A percentile compares a stretch with the other conserved stretches of the same genome.
Conservation (phyloP, 2,113 vertebrate species). For the Copsychus sechellarum region DNA sequence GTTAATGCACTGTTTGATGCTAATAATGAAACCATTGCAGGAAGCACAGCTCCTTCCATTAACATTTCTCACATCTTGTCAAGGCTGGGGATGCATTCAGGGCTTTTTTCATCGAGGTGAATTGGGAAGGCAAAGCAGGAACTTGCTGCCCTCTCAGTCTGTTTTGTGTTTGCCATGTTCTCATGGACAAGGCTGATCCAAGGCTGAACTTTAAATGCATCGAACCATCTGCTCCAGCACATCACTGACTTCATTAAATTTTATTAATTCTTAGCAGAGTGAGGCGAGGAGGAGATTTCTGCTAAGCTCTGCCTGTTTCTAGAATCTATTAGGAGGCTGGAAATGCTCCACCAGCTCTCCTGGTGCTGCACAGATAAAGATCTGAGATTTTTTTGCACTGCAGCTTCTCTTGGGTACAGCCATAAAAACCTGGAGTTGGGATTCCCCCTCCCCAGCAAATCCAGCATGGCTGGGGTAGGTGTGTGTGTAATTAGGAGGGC, state of each 20-base stretch:
- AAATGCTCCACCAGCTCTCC: background rate
- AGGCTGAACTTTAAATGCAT: background rate
- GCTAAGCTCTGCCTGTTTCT: background rate
- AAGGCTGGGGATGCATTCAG: background rate
- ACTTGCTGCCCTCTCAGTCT: background rate
- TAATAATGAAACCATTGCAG: conserved; percentile 30
- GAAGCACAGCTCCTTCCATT: background rate
- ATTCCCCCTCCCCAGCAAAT: background rate
- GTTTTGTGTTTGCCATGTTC: background rate
- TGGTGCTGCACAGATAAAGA: background rate
- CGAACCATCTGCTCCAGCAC: background rate
- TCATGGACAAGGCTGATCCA: background rate
- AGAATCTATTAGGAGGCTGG: background rate
- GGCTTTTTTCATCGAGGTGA: background rate
- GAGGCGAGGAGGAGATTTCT: background rate
- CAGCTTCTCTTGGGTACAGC: background rate
- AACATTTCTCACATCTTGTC: background rate
- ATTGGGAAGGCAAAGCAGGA: background rate
- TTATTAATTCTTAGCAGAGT: background rate
- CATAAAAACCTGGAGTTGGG: background rate
- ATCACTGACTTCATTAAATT: background rate
- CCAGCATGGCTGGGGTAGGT: rapidly evolving
- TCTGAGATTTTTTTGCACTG: background rate
- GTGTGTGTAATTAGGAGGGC: too few species aligned
- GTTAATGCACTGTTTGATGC: conserved; percentile 34